Evolutionary conservation across 2,797 vertebrate genomes (phyloP).

Genomic region (Mormyrus hasselquistii): DNA sequence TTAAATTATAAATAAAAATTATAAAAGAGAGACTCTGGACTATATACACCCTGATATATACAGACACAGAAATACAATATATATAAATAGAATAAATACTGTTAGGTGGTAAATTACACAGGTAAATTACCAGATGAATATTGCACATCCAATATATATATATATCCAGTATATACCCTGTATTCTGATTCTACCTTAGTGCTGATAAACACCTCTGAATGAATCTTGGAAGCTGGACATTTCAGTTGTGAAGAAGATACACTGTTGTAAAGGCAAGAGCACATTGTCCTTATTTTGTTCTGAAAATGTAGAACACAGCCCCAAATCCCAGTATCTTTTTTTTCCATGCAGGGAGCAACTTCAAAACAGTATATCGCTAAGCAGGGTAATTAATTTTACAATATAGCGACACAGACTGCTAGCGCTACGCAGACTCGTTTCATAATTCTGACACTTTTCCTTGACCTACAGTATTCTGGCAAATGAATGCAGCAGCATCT

Average conservation of each 20-base stretch:
- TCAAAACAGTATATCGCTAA: background rate
- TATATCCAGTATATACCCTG: background rate
- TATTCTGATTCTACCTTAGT: background rate
- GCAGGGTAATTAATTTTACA: background rate
- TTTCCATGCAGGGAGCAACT: background rate
- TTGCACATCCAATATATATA: no score
- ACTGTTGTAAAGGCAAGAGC: background rate
- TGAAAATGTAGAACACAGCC: background rate
- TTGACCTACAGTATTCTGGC: background rate
- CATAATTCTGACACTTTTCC: background rate
- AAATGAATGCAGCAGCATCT: background rate
- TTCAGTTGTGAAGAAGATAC: background rate
- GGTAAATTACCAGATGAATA: no score
- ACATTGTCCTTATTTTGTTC: background rate
- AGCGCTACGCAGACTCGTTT: background rate
- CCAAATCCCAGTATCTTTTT: background rate
- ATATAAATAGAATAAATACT: no score
- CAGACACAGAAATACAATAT: no score
- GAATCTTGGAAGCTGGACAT: background rate
- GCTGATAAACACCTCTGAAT: background rate
- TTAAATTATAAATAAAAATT: no score
- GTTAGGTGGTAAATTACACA: no score
- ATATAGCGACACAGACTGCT: background rate
- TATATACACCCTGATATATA: no score
- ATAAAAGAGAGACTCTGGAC: no score